Conservation (phyloP, 2,888 invertebrate genomes). For the Nemotelus nigrinus region DNA sequence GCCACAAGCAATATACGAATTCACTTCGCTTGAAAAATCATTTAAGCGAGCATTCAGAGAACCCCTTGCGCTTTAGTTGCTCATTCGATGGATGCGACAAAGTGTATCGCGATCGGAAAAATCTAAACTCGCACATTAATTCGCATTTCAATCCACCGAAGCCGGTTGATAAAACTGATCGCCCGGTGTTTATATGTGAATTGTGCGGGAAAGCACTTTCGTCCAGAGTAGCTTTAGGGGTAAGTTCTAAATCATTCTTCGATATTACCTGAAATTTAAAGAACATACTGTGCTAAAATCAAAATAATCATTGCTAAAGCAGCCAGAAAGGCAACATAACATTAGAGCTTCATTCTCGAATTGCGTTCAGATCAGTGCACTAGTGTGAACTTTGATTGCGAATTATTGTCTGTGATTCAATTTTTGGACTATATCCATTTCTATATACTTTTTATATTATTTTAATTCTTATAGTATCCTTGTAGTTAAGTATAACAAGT, state of each 20-base stretch:
- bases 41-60: slow-evolving; percentile 27
- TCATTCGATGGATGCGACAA: slow-evolving; percentile 45
- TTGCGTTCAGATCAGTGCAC: no score
- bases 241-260: not conserved
- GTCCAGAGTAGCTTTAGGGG: slow-evolving; percentile 31
- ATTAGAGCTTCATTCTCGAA: no score
- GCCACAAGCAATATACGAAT: slow-evolving; percentile 40
- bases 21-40: slow-evolving; percentile 28
- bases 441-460: no score
- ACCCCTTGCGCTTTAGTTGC: slow-evolving; percentile 36
- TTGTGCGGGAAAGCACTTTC: slow-evolving; percentile 36
- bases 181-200: slow-evolving; percentile 35
- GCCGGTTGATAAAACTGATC: slow-evolving; percentile 23
- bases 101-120: slow-evolving; percentile 46
- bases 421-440: no score
- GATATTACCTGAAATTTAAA: no score
- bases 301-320: no score
- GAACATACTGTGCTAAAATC: no score
- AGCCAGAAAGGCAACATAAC: no score
- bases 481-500: no score
- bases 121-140: slow-evolving; percentile 41
- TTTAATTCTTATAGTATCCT: no score
- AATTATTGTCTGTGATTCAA: no score
- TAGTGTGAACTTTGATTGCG: no score
- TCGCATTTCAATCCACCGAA: slow-evolving; percentile 38